phyloP scores from a whole-genome alignment of 2,888 invertebrate species.

The Colletes collaris region DNA sequence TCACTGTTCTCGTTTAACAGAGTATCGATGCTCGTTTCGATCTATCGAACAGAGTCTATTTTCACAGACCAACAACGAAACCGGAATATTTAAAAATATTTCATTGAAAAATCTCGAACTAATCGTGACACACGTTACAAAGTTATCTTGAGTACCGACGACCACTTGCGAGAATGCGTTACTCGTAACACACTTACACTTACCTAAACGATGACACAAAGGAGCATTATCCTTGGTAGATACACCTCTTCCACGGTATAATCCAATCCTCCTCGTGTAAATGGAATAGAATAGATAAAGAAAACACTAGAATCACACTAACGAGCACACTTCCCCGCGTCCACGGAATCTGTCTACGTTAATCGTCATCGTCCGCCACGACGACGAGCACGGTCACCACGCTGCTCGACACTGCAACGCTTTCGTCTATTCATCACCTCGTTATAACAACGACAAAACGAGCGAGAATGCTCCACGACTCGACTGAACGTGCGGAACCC shows the following conservation, averaged over 20 bases:
- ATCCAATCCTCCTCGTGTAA: constrained; percentile 47
- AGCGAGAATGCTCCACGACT: constrained; percentile 54
- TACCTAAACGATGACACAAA: constrained; percentile 52
- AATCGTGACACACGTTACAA: neutral
- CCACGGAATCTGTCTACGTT: constrained; percentile 51
- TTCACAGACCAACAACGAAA: neutral
- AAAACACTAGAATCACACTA: constrained; percentile 61
- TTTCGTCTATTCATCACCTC: constrained; percentile 70
- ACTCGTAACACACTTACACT: constrained; percentile 39
- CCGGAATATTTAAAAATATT: neutral
- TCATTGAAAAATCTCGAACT: neutral
- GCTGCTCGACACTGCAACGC: constrained; percentile 59
- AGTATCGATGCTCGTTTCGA: neutral
- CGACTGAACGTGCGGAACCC: constrained; percentile 46
- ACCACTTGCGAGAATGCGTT: constrained; percentile 33
- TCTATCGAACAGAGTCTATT: neutral
- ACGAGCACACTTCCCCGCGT: constrained; percentile 60
- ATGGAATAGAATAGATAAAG: constrained; percentile 24
- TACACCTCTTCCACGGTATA: constrained; percentile 42
- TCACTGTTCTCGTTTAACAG: neutral
- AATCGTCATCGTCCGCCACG: constrained; percentile 67
- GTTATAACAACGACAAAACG: constrained; percentile 64
- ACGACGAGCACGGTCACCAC: constrained; percentile 66
- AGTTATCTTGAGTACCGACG: constrained; percentile 3
- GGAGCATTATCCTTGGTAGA: constrained; percentile 55